Percentiles rank a stretch among this genome's conserved stretches.
Conservation (phyloP, 2,888 invertebrate species). For the Idaea dimidiata region DNA sequence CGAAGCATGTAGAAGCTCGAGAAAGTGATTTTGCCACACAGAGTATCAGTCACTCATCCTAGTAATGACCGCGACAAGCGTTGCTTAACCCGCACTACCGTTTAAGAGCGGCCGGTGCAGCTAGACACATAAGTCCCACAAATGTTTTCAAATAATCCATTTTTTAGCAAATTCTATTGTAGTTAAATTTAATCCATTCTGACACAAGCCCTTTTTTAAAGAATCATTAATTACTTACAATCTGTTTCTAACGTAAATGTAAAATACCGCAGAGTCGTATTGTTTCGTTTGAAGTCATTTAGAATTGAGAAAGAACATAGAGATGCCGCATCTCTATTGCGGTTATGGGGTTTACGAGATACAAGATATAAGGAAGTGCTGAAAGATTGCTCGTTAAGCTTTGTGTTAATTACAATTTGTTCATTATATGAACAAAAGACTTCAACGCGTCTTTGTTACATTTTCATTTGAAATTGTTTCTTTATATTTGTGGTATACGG, state of each 20-base stretch:
- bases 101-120: too few relatives aligned
- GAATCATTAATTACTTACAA: not conserved
- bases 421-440: slow-evolving; percentile 14
- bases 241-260: not conserved
- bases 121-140: too few relatives aligned
- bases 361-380: not conserved
- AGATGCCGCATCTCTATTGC: too few relatives aligned
- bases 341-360: not conserved
- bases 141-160: too few relatives aligned
- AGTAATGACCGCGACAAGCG: too few relatives aligned
- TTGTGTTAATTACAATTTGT: not conserved
- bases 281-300: not conserved
- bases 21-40: too few relatives aligned
- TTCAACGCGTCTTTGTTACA: slow-evolving; percentile 13
- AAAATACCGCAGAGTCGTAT: not conserved
- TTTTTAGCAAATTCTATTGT: too few relatives aligned
- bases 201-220: not conserved
- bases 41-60: too few relatives aligned
- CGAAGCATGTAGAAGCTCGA: too few relatives aligned
- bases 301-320: not conserved
- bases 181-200: too few relatives aligned
- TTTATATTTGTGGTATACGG: not conserved
- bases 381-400: not conserved
- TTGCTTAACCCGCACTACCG: too few relatives aligned
- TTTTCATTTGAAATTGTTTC: not conserved